Conservation (phyloP, 2,113 vertebrate genomes). For the Hemiprocne comata region DNA sequence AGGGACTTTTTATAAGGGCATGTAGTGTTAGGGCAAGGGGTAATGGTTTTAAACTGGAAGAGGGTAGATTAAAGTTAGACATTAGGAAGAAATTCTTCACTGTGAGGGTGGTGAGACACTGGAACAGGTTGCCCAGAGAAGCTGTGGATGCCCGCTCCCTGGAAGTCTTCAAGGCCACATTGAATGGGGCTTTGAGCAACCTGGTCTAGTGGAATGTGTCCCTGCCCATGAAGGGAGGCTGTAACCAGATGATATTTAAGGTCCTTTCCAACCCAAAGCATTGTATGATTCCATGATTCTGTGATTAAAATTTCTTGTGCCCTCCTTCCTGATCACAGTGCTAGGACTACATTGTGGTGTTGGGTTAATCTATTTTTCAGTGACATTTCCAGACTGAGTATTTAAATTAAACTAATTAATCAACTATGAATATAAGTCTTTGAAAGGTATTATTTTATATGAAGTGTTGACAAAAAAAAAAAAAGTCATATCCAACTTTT, state of each 20-base stretch:
- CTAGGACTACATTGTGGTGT: neutral
- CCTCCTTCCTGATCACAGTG: neutral
- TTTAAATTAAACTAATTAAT: constrained; percentile 10
- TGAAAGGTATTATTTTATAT: neutral
- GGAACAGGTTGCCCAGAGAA: too few species aligned
- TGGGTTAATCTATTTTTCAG: constrained; percentile 8
- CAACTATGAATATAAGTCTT: neutral
- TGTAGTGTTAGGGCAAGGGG: too few species aligned
- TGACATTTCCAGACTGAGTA: constrained; percentile 30
- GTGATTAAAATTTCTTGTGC: neutral
- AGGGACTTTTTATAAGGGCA: too few species aligned
- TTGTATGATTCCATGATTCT: neutral
- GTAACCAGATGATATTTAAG: neutral
- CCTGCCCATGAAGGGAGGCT: too few species aligned
- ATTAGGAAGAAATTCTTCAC: too few species aligned
- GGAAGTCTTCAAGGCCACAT: too few species aligned
- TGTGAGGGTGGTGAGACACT: too few species aligned
- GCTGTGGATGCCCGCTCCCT: too few species aligned
- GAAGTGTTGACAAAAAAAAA: neutral
- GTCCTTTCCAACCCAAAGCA: neutral
- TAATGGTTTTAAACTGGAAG: too few species aligned
- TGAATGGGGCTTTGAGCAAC: too few species aligned
- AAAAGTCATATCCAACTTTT: neutral
- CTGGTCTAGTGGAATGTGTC: neutral
- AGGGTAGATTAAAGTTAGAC: too few species aligned